Conservation (phyloP, 2,797 vertebrate species). For the Coregonus ussuriensis region DNA sequence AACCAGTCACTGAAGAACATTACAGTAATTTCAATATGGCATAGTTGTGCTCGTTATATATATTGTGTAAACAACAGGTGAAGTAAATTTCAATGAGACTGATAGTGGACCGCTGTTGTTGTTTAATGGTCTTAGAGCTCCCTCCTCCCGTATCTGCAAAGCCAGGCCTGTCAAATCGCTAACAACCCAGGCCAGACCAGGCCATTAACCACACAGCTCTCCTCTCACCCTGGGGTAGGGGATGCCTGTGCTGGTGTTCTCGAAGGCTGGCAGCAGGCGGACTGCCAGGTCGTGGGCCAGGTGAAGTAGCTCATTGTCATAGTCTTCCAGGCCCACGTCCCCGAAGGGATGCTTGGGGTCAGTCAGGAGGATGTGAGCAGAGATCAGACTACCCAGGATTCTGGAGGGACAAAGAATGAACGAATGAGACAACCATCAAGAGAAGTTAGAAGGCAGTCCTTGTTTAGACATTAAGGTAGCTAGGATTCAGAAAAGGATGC, state of each 20-base stretch:
- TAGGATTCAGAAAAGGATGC: neutral
- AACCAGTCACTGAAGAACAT: neutral
- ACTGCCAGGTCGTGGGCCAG: slow-evolving; percentile 95
- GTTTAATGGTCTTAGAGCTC: neutral
- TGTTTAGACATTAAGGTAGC: neutral
- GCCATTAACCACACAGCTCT: neutral
- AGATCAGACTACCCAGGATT: slow-evolving; percentile 95
- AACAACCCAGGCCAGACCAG: neutral
- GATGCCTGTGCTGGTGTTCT: slow-evolving; percentile 97
- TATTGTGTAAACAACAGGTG: neutral
- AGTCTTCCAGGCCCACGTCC: slow-evolving; percentile 85
- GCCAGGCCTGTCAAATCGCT: neutral
- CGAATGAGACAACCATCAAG: neutral
- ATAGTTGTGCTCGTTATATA: neutral
- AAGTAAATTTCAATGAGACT: neutral
- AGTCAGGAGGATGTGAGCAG: slow-evolving; percentile 94
- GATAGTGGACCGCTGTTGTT: neutral
- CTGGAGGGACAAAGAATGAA: slow-evolving; percentile 59
- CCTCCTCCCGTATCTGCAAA: neutral
- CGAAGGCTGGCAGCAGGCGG: slow-evolving; percentile 93
- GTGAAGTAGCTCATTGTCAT: slow-evolving; percentile 92
- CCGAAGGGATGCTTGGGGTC: slow-evolving; percentile 94
- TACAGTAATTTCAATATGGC: neutral
- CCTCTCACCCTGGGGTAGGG: slow-evolving; percentile 90
- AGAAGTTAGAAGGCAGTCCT: neutral